Conservation (phyloP, 2,888 invertebrate species). For the Aleiodes leptofemur region DNA sequence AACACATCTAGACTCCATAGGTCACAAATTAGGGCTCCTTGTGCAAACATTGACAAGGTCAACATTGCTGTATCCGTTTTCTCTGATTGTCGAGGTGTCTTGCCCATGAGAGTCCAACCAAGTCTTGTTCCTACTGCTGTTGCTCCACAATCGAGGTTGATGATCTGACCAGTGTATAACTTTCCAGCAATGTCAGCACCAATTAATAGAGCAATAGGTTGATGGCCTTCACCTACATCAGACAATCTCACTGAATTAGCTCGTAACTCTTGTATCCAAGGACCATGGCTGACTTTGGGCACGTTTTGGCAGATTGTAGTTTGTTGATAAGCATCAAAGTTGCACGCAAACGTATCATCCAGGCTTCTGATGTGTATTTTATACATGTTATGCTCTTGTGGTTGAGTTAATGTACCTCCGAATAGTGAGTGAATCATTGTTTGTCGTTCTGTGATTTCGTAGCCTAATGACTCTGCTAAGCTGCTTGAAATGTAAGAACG, state of each 20-base stretch:
- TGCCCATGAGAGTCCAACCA: conserved; percentile 63
- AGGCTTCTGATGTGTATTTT: conserved; percentile 52
- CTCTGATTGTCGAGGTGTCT: conserved; percentile 33
- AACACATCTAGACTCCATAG: conserved; percentile 66
- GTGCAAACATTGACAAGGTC: conserved; percentile 49
- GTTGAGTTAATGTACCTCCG: conserved; percentile 52
- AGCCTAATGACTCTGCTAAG: conserved; percentile 52
- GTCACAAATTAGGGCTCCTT: conserved; percentile 42
- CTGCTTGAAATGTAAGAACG: conserved; percentile 55
- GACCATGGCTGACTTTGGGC: conserved; percentile 41
- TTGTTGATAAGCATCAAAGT: conserved; percentile 49
- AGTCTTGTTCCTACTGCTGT: conserved; percentile 60
- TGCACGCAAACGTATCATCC: conserved; percentile 52
- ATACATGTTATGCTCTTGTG: conserved; percentile 49
- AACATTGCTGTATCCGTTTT: conserved; percentile 41
- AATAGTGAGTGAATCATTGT: conserved; percentile 56
- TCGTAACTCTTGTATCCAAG: conserved; percentile 49
- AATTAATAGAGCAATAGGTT: conserved; percentile 56
- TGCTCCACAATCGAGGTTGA: conserved; percentile 48
- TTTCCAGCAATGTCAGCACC: conserved; percentile 41
- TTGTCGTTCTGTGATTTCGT: conserved; percentile 45
- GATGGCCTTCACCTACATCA: not conserved
- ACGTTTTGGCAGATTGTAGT: conserved; percentile 37
- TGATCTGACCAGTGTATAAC: conserved; percentile 14
- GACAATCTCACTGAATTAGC: no score